These are phyloP conservation scores for Meda fulgida DNA, from an alignment of 2,797 vertebrate species.

Conservation along the genomic window DNA sequence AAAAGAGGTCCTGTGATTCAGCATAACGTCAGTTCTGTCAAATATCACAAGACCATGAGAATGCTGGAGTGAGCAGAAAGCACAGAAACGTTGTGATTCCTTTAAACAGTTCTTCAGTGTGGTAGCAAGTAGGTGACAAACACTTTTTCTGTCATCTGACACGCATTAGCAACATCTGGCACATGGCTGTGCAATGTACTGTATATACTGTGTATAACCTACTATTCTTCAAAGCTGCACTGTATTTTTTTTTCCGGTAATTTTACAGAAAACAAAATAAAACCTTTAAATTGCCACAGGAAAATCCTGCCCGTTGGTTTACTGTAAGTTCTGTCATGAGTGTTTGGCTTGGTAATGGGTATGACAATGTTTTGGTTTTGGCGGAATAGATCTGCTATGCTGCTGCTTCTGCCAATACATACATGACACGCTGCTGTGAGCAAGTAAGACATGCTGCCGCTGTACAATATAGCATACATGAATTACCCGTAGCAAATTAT, in stretches of 20 bases:
- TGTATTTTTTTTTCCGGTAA: background rate
- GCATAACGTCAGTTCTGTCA: background rate
- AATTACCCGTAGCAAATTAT: too few relatives aligned
- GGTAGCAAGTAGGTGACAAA: conserved; percentile 5
- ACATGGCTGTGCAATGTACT: background rate
- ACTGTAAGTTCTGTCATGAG: too few relatives aligned
- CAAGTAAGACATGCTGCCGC: too few relatives aligned
- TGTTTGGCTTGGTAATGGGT: too few relatives aligned
- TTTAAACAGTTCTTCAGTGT: conserved; percentile 13
- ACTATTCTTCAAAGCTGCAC: background rate
- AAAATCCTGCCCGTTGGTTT: too few relatives aligned
- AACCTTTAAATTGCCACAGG: too few relatives aligned
- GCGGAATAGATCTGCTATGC: too few relatives aligned
- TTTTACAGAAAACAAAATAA: background rate
- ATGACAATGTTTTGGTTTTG: too few relatives aligned
- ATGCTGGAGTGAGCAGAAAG: conserved; percentile 4
- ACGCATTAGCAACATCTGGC: background rate
- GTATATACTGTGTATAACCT: too few relatives aligned
- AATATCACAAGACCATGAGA: conserved; percentile 22
- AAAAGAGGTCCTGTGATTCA: background rate
- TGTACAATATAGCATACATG: too few relatives aligned
- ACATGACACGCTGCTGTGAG: too few relatives aligned
- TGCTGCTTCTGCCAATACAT: too few relatives aligned
- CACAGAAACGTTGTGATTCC: background rate
- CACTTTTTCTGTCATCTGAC: background rate